A percentile compares a stretch with the other conserved stretches of the same genome.
These are phyloP conservation scores for Anthopleura sola DNA, from an alignment of 64 coral and sea anemone species.

Conservation along the genomic window DNA sequence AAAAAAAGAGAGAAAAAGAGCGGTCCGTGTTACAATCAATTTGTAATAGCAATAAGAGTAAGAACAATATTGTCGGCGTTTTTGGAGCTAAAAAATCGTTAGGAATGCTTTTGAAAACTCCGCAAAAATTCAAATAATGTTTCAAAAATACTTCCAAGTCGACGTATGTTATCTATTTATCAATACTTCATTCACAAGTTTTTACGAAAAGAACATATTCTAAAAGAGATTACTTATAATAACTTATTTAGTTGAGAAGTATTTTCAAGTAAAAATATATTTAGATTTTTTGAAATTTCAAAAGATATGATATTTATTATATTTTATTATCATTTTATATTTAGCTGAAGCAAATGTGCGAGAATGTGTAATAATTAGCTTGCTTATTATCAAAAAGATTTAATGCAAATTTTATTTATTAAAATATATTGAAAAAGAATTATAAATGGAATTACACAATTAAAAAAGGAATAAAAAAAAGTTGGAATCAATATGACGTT, in stretches of 20 bases:
- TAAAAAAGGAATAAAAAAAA: not conserved
- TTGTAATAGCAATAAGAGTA: not conserved
- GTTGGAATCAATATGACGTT: not conserved
- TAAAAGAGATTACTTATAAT: not conserved
- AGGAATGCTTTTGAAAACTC: not conserved
- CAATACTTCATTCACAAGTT: not conserved
- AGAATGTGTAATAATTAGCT: not conserved
- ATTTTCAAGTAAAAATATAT: not conserved
- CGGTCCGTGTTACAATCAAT: not conserved
- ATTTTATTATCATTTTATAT: not conserved
- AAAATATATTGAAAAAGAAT: not conserved
- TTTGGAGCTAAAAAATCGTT: not conserved
- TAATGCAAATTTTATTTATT: slow-evolving; percentile 5
- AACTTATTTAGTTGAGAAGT: not conserved
- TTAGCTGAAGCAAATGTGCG: not conserved
- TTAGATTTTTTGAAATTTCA: not conserved
- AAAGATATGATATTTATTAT: not conserved
- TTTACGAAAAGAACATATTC: not conserved
- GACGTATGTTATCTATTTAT: not conserved
- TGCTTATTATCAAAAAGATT: not conserved
- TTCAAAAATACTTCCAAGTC: not conserved
- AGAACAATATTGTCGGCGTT: not conserved
- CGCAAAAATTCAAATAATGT: not conserved
- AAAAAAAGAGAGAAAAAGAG: not conserved
- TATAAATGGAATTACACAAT: not conserved